phyloP scores from a whole-genome alignment of 1,140 invertebrate species.

The Ladona fulva region DNA sequence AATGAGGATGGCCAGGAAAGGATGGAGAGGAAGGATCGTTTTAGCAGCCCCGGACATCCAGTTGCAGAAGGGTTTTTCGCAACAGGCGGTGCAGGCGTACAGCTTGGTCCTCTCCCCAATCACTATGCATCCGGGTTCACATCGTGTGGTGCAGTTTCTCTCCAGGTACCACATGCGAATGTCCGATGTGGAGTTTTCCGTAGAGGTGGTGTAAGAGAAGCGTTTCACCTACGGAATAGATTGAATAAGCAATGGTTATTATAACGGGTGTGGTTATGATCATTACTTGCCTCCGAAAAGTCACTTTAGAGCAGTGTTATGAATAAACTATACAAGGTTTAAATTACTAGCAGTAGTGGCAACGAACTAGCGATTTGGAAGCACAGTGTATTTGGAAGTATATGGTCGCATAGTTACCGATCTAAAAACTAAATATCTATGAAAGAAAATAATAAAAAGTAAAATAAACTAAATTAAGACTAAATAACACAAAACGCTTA shows the following conservation, averaged over 20 bases:
- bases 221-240: slow-evolving; percentile 58
- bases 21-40: not conserved
- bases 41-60: not conserved
- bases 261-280: no score
- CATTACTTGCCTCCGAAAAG: no score
- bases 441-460: no score
- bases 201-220: slow-evolving; percentile 72
- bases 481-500: no score
- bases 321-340: no score
- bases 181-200: slow-evolving; percentile 61
- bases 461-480: no score
- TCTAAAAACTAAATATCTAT: no score
- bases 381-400: no score
- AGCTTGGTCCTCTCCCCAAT: slow-evolving; percentile 76
- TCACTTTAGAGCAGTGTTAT: no score
- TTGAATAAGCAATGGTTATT: slow-evolving; percentile 12
- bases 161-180: slow-evolving; percentile 72
- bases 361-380: no score
- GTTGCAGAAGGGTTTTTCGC: slow-evolving; percentile 65
- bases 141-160: slow-evolving; percentile 67
- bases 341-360: no score
- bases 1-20: not conserved
- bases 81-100: slow-evolving; percentile 73
- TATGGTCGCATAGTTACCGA: no score
- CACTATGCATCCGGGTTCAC: slow-evolving; percentile 75